Evolutionary conservation across 2,888 invertebrate genomes (phyloP).

Genomic region (Philaethria dido): DNA sequence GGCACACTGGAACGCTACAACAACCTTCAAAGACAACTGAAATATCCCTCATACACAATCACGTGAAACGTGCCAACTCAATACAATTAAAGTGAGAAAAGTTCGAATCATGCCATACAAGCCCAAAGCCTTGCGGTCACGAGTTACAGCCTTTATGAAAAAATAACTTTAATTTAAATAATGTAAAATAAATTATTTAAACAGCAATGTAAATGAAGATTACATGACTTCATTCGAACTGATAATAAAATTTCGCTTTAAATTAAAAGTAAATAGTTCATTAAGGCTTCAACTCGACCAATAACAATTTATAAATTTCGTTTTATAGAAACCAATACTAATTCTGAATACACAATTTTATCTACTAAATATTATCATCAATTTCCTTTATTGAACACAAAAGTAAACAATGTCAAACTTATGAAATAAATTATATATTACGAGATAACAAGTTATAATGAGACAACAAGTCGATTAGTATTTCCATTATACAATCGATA

Average conservation of each 20-base stretch:
- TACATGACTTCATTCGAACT: not conserved
- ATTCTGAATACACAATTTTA: not conserved
- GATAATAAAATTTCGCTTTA: not conserved
- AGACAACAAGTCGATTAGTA: slow-evolving; percentile 11
- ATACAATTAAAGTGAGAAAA: not conserved
- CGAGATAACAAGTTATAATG: slow-evolving; percentile 1
- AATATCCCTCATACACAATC: not conserved
- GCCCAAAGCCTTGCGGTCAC: not conserved
- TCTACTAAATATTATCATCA: not conserved
- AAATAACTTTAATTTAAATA: not conserved
- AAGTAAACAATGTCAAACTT: not conserved
- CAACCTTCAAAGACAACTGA: not conserved
- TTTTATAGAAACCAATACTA: slow-evolving; percentile 3
- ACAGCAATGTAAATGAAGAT: not conserved
- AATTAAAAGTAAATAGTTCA: not conserved
- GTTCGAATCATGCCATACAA: not conserved
- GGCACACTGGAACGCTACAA: not conserved
- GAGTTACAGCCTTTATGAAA: not conserved
- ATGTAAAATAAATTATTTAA: not conserved
- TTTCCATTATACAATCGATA: slow-evolving; percentile 6
- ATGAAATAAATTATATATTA: not conserved
- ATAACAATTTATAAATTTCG: not conserved
- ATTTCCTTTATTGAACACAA: not conserved
- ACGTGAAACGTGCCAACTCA: not conserved
- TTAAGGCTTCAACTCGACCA: not conserved